phyloP scores from a whole-genome alignment of 2,113 vertebrate genomes.

The Xiphophorus couchianus region DNA sequence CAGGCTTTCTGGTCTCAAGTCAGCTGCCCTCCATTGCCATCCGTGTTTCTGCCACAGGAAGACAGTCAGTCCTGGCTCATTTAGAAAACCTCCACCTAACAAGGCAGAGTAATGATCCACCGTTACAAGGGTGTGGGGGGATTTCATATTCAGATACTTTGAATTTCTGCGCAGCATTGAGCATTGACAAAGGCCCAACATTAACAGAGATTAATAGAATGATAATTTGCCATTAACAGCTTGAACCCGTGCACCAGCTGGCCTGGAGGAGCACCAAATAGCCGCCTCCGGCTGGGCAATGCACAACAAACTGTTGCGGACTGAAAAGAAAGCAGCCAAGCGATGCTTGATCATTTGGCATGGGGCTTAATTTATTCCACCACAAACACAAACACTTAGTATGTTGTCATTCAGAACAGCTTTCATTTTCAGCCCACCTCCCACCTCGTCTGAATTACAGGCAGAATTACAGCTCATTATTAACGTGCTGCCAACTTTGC shows the following conservation, averaged over 20 bases:
- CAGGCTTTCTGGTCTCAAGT: neutral
- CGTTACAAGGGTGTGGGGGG: neutral
- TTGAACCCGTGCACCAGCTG: constrained; percentile 53
- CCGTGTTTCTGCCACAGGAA: neutral
- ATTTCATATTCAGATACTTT: neutral
- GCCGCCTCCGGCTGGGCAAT: constrained; percentile 23
- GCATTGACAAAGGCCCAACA: constrained; percentile 32
- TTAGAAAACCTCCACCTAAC: neutral
- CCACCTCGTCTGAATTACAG: constrained; percentile 13
- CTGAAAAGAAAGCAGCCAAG: constrained; percentile 40
- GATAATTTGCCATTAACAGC: constrained; percentile 60
- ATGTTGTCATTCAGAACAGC: constrained; percentile 33
- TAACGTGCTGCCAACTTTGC: neutral
- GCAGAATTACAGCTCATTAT: neutral
- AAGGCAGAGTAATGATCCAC: neutral
- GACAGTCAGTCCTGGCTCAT: constrained; percentile 1
- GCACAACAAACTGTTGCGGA: constrained; percentile 46
- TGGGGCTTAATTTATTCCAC: constrained; percentile 31
- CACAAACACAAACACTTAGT: constrained; percentile 23
- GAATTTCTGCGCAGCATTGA: constrained; percentile 7
- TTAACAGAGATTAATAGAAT: constrained; percentile 38
- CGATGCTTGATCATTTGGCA: constrained; percentile 7
- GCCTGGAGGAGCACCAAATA: constrained; percentile 58
- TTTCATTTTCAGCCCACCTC: constrained; percentile 11
- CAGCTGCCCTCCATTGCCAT: neutral